Conservation (phyloP, 2,113 vertebrate genomes). For the Condylura cristata region DNA sequence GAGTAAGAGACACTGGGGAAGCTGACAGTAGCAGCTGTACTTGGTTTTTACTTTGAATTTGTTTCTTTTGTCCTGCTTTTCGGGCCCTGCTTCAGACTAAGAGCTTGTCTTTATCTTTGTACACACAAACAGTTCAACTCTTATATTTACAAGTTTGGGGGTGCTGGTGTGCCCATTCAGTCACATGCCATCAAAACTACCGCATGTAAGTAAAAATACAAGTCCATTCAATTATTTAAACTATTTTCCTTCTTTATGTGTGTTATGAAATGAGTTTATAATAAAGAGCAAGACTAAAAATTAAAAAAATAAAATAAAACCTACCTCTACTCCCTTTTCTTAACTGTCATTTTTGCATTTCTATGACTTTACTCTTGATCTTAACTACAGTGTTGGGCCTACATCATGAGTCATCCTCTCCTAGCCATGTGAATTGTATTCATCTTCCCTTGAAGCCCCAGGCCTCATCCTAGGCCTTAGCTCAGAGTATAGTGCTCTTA, state of each 20-base stretch:
- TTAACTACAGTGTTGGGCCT: not conserved
- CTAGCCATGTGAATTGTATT: too few relatives aligned
- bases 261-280: not conserved
- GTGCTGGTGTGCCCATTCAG: too few relatives aligned
- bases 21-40: too few relatives aligned
- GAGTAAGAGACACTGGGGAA: too few relatives aligned
- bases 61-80: too few relatives aligned
- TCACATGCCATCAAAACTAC: not conserved
- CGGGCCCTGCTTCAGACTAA: too few relatives aligned
- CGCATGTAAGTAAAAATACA: not conserved
- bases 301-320: not conserved
- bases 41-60: too few relatives aligned
- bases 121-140: too few relatives aligned
- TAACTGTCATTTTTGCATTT: not conserved
- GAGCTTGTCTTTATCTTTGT: too few relatives aligned
- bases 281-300: not conserved
- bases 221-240: constrained; percentile 5
- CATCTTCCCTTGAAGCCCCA: not conserved
- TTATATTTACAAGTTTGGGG: too few relatives aligned
- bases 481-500: not conserved
- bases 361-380: constrained; percentile 9
- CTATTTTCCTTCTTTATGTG: constrained; percentile 6
- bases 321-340: not conserved
- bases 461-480: not conserved
- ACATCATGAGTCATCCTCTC: not conserved